Conservation (phyloP, 2,113 vertebrate genomes). For the Peromyscus polionotus region DNA sequence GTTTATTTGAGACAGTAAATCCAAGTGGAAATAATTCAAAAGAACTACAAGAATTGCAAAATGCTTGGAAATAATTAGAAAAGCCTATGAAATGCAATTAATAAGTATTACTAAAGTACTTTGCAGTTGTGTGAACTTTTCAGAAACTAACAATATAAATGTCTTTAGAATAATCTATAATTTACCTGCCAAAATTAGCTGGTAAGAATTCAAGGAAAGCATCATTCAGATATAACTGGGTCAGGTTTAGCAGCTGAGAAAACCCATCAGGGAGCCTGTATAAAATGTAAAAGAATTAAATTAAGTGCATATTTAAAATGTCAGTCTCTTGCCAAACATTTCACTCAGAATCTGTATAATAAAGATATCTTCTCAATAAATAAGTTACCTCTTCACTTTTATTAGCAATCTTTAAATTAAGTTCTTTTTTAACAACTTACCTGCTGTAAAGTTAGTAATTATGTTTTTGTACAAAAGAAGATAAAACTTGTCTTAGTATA, state of each 20-base stretch:
- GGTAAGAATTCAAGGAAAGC: constrained; percentile 99
- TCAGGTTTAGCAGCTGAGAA: constrained; percentile 97
- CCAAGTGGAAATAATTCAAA: constrained; percentile 38
- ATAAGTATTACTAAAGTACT: constrained; percentile 31
- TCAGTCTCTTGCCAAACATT: constrained; percentile 48
- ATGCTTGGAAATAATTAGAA: constrained; percentile 56
- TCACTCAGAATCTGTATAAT: constrained; percentile 29
- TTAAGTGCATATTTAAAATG: constrained; percentile 62
- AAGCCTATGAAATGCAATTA: constrained; percentile 48
- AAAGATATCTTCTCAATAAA: constrained; percentile 12
- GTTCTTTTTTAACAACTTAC: constrained; percentile 30
- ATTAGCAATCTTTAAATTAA: constrained; percentile 46
- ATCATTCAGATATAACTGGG: constrained; percentile 98
- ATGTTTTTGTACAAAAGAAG: constrained; percentile 32
- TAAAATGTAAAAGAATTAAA: constrained; percentile 72
- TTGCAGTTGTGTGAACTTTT: not conserved
- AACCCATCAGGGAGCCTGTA: constrained; percentile 98
- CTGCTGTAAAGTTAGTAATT: not conserved
- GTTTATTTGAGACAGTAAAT: constrained; percentile 49
- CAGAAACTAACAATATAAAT: constrained; percentile 65
- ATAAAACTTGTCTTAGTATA: constrained; percentile 20
- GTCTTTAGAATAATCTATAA: constrained; percentile 65
- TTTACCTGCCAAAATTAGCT: constrained; percentile 98
- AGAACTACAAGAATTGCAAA: constrained; percentile 37
- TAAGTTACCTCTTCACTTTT: constrained; percentile 35